phyloP scores from a whole-genome alignment of 2,888 invertebrate genomes.

The Watsonalla binaria region DNA sequence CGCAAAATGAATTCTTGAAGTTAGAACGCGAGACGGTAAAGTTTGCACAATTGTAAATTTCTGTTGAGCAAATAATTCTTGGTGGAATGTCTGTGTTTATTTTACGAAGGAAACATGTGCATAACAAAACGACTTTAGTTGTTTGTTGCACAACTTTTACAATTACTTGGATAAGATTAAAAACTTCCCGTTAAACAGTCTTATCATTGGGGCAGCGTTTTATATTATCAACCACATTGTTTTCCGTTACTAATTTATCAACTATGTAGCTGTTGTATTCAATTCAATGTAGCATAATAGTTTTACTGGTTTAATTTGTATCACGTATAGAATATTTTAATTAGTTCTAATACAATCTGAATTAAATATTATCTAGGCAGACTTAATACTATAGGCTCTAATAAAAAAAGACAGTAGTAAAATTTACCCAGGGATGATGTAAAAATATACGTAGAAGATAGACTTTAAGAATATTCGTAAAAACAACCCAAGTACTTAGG shows the following conservation, averaged over 20 bases:
- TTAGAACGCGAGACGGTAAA: constrained; percentile 23
- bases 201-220: constrained; percentile 16
- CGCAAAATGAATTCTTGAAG: constrained; percentile 43
- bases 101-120: constrained; percentile 17
- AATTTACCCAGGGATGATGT: no score
- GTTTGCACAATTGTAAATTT: constrained; percentile 24
- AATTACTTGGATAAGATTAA: constrained; percentile 39
- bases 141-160: constrained; percentile 19
- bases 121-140: constrained; percentile 19
- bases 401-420: no score
- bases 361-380: no score
- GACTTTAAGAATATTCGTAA: no score
- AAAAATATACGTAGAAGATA: no score
- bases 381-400: no score
- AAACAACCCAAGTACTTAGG: no score
- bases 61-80: constrained; percentile 28
- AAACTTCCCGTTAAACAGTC: constrained; percentile 18
- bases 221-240: constrained; percentile 19
- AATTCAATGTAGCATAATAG: not conserved
- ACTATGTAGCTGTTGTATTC: not conserved
- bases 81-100: constrained; percentile 24
- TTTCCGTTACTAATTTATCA: constrained; percentile 10
- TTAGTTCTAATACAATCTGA: no score
- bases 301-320: no score
- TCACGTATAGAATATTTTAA: no score